Conservation (phyloP, 2,113 vertebrate genomes). For the Gnathonemus echidnorhynchus region DNA sequence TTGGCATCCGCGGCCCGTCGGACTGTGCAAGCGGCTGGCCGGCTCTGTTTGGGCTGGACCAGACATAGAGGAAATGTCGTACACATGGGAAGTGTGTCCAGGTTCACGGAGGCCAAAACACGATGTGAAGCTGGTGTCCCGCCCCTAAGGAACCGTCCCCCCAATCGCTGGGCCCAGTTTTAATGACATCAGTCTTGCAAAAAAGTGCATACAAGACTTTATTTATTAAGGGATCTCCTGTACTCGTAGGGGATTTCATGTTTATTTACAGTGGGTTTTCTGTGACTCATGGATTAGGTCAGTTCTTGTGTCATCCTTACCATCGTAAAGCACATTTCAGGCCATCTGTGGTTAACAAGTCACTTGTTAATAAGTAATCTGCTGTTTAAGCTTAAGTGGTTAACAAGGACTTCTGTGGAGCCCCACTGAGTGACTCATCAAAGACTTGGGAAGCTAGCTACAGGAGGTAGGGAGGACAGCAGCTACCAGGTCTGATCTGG, state of each 20-base stretch:
- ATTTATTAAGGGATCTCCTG: not conserved
- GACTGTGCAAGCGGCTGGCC: not conserved
- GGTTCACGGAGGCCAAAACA: not conserved
- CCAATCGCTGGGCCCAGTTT: not conserved
- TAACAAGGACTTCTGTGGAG: conserved; percentile 13
- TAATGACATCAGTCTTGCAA: not conserved
- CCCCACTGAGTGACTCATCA: not conserved
- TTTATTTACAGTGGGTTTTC: not conserved
- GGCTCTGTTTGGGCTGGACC: not conserved
- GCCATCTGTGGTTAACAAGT: not conserved
- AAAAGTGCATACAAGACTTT: not conserved
- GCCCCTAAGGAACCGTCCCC: not conserved
- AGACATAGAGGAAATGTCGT: not conserved
- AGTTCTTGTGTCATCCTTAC: not conserved
- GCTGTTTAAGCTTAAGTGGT: conserved; percentile 16
- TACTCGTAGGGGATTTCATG: not conserved
- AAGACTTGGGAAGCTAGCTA: not conserved
- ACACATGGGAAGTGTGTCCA: not conserved
- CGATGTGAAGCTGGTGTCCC: not conserved
- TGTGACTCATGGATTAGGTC: not conserved
- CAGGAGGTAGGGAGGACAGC: not conserved
- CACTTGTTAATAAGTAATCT: not conserved
- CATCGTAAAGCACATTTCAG: not conserved
- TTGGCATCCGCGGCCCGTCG: not conserved
- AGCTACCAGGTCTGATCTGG: not conserved